Base-by-base conservation (phyloP, 92 coral and sea anemone species). In the Hydrozoanthus gracilis region DNA sequence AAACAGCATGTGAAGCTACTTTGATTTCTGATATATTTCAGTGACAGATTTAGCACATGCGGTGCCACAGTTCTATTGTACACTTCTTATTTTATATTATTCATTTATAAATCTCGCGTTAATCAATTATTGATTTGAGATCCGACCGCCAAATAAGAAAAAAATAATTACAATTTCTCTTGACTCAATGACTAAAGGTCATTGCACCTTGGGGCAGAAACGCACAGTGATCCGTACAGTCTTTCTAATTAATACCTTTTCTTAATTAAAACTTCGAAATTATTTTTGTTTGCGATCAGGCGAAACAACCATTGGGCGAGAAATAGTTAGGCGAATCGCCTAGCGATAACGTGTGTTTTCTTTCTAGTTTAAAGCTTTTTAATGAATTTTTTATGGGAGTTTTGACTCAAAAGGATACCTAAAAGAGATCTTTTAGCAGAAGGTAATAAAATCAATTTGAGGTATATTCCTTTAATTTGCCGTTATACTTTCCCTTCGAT, bases 111-210 rank as follows among this genome's bases (percentile, higher is more conserved):
- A 95, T 91, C 91, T 92, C 86, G 91, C 77, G 71, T 83, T 91
- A 92, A 92, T 94, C 87, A 94, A 95, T 95, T 86, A 95, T 95
- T 95, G 77, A 92, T 92, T 87, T 83, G 84, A 79, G 90, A 84
- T 93, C 82, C 75, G 89, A 88, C 90, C 95, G 90, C 90, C 93
- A 90, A 91, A 87, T 92, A 94, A 77, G 83, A 72, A 77, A 68
- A 82, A 83, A 80, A 92, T 92, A 76, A 94, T 92, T 91, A 94
- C 82, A 91, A 89, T 78, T 79, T 88, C 84, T 87, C 82, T 65
- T 86, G 91, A 89, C 71, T 93, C 92, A 92, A 83, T 78, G 88
- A 90, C 86, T 80, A 51, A 50, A 82, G 97, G 92, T 88, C 97
- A 92, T 87, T 87, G 87, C 92, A 94, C 97, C 95, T 88, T 79